Percentiles rank a stretch among this genome's conserved stretches.
Conservation (phyloP, 1,140 invertebrate species). For the Leptopilina clavipes region DNA sequence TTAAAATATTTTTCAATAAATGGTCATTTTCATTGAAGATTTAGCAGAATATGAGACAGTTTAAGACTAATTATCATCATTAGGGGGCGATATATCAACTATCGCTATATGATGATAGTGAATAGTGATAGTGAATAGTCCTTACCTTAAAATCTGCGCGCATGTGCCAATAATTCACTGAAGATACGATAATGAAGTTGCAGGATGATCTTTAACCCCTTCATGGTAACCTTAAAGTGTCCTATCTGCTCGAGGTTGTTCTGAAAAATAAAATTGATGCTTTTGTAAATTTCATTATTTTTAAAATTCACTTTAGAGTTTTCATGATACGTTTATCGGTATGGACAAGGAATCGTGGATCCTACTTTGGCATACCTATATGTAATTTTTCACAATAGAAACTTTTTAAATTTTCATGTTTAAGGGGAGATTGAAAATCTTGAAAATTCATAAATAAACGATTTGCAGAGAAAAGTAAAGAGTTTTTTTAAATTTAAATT, state of each 20-base stretch:
- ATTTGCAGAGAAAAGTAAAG: too few species aligned
- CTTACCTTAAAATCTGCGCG: background rate
- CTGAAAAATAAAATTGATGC: background rate
- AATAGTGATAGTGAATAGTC: too few species aligned
- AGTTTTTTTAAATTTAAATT: background rate
- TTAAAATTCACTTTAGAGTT: background rate
- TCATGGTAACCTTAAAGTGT: background rate
- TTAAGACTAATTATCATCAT: conserved; percentile 14
- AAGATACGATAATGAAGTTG: conserved; percentile 13
- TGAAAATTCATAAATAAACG: too few species aligned
- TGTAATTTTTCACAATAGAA: background rate
- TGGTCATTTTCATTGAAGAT: conserved; percentile 1
- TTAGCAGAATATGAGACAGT: background rate
- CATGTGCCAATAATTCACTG: conserved; percentile 26
- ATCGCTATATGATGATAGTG: too few species aligned
- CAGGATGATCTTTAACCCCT: background rate
- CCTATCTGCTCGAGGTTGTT: background rate
- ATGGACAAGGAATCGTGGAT: conserved; percentile 3
- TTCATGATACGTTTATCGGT: background rate
- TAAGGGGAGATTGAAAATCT: background rate
- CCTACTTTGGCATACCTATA: background rate
- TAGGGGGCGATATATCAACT: background rate
- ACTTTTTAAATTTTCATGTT: background rate
- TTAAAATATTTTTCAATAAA: too few species aligned
- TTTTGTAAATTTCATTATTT: background rate